Percentiles rank a stretch among this genome's conserved stretches.
Evolutionary conservation across 2,113 vertebrate species (phyloP).

Genomic region (Uropsilus gracilis): DNA sequence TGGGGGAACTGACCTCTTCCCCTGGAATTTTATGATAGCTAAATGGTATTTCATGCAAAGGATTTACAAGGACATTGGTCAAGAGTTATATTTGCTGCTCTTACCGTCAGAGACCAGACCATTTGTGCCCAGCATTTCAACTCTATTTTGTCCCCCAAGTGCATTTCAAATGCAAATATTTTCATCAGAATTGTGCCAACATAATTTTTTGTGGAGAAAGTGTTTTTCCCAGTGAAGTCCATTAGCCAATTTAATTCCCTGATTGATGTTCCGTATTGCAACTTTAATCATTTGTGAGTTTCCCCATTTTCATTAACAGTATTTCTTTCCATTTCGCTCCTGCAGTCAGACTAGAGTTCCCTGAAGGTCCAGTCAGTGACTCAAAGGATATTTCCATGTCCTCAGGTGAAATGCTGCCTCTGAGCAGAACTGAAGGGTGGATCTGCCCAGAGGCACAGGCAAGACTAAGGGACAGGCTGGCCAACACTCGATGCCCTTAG

Average conservation of each 20-base stretch:
- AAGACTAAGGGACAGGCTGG: too few species aligned
- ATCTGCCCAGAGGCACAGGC: too few species aligned
- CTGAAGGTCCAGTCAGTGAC: conserved; percentile 52
- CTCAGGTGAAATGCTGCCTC: too few species aligned
- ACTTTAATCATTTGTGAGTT: conserved; percentile 67
- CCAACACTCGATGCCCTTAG: too few species aligned
- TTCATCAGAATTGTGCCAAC: conserved; percentile 60
- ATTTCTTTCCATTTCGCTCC: conserved; percentile 75
- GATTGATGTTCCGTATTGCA: conserved; percentile 66
- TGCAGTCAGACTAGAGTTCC: conserved; percentile 42
- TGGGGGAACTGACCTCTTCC: too few species aligned
- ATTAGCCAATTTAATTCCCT: conserved; percentile 73
- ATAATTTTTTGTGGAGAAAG: conserved; percentile 63
- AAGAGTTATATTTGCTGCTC: too few species aligned
- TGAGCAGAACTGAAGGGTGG: too few species aligned
- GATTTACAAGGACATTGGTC: too few species aligned
- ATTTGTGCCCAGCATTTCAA: neutral
- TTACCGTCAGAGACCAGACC: neutral
- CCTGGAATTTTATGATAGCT: too few species aligned
- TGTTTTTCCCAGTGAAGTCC: conserved; percentile 63
- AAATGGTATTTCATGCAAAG: too few species aligned
- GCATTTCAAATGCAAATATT: conserved; percentile 65
- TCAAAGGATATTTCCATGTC: too few species aligned
- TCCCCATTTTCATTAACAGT: conserved; percentile 74
- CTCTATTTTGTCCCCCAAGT: neutral